Evolutionary conservation across 2,113 vertebrate species (phyloP).

Genomic region (Paralichthys olivaceus): DNA sequence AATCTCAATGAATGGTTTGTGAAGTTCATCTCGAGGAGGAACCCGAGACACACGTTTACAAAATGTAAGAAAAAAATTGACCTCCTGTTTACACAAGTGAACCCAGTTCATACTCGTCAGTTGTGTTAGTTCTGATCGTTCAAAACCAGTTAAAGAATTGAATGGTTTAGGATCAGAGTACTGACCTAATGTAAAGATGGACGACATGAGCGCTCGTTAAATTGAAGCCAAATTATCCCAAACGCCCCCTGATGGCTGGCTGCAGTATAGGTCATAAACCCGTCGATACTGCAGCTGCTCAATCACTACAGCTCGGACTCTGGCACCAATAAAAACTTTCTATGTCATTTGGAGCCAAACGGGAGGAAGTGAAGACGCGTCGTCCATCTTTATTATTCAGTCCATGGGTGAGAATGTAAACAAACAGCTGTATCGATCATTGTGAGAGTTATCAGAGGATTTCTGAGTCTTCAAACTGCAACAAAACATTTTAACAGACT

Average conservation of each 20-base stretch:
- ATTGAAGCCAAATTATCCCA: background rate
- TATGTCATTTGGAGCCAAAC: no score
- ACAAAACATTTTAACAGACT: background rate
- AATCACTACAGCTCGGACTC: no score
- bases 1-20: background rate
- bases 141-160: background rate
- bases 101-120: slow-evolving; percentile 31
- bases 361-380: background rate
- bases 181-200: background rate
- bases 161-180: background rate
- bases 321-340: no score
- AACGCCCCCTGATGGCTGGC: background rate
- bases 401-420: background rate
- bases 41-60: background rate
- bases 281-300: no score
- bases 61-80: background rate
- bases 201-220: background rate
- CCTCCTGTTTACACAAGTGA: slow-evolving; percentile 42
- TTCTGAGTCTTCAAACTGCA: slow-evolving; percentile 37
- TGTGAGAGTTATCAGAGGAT: background rate
- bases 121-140: slow-evolving; percentile 5
- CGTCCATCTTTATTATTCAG: background rate
- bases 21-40: background rate
- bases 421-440: background rate
- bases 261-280: background rate